Evolutionary conservation across 2,888 invertebrate genomes (phyloP).

Genomic region (Anthophora plumipes): DNA sequence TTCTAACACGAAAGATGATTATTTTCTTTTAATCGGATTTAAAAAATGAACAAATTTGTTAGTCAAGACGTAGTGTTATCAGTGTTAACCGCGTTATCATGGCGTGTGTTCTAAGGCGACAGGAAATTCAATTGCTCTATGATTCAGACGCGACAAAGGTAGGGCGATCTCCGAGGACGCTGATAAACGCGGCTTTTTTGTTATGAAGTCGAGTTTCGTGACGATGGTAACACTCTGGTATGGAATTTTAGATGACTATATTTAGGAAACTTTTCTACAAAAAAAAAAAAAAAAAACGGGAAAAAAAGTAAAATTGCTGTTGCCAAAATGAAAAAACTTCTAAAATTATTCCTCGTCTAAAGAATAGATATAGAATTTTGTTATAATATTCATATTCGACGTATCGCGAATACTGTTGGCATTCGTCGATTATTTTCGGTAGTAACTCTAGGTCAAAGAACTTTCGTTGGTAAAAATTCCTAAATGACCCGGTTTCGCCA

Average conservation of each 20-base stretch:
- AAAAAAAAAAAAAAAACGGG: too few relatives aligned
- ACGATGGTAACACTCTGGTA: background rate
- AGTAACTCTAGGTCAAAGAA: background rate
- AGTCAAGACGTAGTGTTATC: background rate
- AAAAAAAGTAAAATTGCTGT: background rate
- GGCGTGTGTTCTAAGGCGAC: background rate
- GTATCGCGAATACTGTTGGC: too few relatives aligned
- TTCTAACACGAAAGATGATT: too few relatives aligned
- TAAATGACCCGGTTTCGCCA: background rate
- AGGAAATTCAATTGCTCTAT: background rate
- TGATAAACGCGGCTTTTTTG: slow-evolving; percentile 4
- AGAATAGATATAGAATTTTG: background rate
- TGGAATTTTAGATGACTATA: background rate
- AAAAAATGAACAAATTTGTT: too few relatives aligned
- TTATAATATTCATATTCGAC: background rate
- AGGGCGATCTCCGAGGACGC: background rate
- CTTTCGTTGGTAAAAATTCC: background rate
- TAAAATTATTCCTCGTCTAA: too few relatives aligned
- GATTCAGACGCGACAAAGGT: background rate
- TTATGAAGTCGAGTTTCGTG: background rate
- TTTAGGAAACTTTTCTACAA: background rate
- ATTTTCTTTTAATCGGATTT: too few relatives aligned
- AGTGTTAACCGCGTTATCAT: background rate
- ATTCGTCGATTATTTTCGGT: too few relatives aligned
- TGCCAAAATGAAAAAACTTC: background rate